Base-by-base conservation (phyloP, 2,888 invertebrate species). In the Zygothrica quintamaculata region DNA sequence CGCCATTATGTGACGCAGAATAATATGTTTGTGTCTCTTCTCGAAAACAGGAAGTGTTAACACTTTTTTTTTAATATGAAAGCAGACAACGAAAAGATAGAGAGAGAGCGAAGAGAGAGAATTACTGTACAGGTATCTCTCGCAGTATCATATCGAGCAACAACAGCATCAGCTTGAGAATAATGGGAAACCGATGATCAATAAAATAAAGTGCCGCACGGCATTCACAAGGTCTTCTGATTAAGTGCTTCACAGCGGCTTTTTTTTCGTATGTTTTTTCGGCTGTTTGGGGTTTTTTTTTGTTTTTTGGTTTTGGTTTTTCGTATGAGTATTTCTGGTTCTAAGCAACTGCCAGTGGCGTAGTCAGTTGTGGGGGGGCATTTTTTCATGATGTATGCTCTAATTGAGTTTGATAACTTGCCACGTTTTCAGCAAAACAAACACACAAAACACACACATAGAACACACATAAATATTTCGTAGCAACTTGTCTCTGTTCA, bases 201-300 rank as follows among this genome's bases (percentile, higher is more conserved):
- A 48, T 39, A 53, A 46, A 33, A 52, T 33, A 47, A 80, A 60
- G 65, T 50, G 59, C 64, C 73, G 61, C 64, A 66, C 84, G 86
- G 77, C 86, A 72, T 86, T 86, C 60, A 56, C 84, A 79, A 86
- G 87, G 79, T 86, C 81, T 80, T 84, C 40, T 43, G 56, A 39
- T 65, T 62, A 51, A 58, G 42, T 53, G 40, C 36, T 56, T 48
- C 40, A 47, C 61, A 50, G 46, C 55, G 55, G 42, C 22, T 31
- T 48, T 74, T 51, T 40, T 16, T 31, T n/a, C n/a, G n/a, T n/a
- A 1, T 51, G 36, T 36, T 34, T 29, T 13, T 37, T 36, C 33
- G 44, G 40, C 34, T 46, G 9, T 22, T 26, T 0, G n/a, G 18
- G 33, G 34, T 16, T 57, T 62, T 46, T 44, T 33, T 42, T 34